phyloP scores from a whole-genome alignment of 2,888 invertebrate genomes.

The Dioctria rufipes region DNA sequence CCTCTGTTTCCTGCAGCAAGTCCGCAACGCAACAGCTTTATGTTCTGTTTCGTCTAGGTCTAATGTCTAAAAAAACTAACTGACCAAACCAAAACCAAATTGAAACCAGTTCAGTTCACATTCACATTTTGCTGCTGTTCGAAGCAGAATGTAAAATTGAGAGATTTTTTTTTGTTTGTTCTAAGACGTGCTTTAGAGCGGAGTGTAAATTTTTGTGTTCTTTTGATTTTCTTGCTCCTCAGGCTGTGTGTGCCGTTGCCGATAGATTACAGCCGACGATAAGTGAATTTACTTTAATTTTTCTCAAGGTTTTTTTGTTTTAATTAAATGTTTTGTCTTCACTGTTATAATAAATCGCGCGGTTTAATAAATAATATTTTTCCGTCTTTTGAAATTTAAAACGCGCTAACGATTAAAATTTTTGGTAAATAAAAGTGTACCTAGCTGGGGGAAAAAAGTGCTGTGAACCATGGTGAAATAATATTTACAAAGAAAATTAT shows the following conservation, averaged over 20 bases:
- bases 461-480: too few relatives aligned
- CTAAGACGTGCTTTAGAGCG: slow-evolving; percentile 25
- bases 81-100: background rate
- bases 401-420: too few relatives aligned
- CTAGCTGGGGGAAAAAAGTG: too few relatives aligned
- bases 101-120: slow-evolving; percentile 37
- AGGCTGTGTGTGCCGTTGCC: background rate
- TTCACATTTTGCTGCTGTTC: slow-evolving; percentile 45
- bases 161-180: background rate
- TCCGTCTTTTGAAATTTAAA: too few relatives aligned
- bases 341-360: background rate
- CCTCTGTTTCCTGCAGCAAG: background rate
- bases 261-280: background rate
- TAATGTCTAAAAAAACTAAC: background rate
- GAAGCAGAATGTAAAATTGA: slow-evolving; percentile 12
- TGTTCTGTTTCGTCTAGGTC: background rate
- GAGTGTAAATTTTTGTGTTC: slow-evolving; percentile 32
- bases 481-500: too few relatives aligned
- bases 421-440: too few relatives aligned
- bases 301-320: background rate
- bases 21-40: background rate
- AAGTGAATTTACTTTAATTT: slow-evolving; percentile 1
- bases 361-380: background rate
- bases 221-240: slow-evolving; percentile 19
- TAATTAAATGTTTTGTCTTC: too few relatives aligned